Evolutionary conservation across 2,888 invertebrate species (phyloP).

Genomic region (Disparrhopalites patrizii): DNA sequence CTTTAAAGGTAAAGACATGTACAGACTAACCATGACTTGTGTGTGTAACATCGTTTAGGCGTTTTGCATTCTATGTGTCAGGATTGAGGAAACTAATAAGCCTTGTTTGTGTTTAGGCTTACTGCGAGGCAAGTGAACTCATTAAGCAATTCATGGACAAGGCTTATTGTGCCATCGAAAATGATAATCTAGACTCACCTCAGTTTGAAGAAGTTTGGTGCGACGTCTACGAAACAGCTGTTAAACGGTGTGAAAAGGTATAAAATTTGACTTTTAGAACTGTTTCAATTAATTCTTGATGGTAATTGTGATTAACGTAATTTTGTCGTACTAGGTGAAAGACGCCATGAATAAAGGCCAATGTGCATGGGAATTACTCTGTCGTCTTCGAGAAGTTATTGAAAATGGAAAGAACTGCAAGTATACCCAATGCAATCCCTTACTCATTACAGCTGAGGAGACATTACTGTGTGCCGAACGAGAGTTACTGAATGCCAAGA

Average conservation of each 20-base stretch:
- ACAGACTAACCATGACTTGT: background rate
- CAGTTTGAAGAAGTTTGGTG: slow-evolving; percentile 47
- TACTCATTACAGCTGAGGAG: slow-evolving; percentile 46
- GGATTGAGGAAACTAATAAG: background rate
- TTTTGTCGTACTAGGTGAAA: slow-evolving; percentile 31
- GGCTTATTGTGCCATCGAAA: slow-evolving; percentile 45
- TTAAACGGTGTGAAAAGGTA: slow-evolving; percentile 41
- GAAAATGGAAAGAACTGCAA: slow-evolving; percentile 46
- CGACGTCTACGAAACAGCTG: slow-evolving; percentile 38
- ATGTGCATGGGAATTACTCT: slow-evolving; percentile 47
- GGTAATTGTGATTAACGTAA: background rate
- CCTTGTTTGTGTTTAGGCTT: slow-evolving; percentile 31
- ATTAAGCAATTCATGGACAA: slow-evolving; percentile 45
- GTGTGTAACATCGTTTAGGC: background rate
- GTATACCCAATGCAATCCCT: slow-evolving; percentile 45
- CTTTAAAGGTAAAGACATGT: slow-evolving; percentile 36
- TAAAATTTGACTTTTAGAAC: background rate
- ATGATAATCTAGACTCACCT: slow-evolving; percentile 45
- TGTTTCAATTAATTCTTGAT: too few species aligned
- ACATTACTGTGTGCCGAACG: slow-evolving; percentile 44
- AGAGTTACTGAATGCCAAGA: slow-evolving; percentile 42
- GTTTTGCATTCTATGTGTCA: background rate
- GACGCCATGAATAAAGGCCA: slow-evolving; percentile 43
- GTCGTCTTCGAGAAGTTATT: slow-evolving; percentile 44
- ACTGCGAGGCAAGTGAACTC: slow-evolving; percentile 44